Evolutionary conservation across 2,113 vertebrate species (phyloP).

Genomic region (Nothocercus nigrocapillus): DNA sequence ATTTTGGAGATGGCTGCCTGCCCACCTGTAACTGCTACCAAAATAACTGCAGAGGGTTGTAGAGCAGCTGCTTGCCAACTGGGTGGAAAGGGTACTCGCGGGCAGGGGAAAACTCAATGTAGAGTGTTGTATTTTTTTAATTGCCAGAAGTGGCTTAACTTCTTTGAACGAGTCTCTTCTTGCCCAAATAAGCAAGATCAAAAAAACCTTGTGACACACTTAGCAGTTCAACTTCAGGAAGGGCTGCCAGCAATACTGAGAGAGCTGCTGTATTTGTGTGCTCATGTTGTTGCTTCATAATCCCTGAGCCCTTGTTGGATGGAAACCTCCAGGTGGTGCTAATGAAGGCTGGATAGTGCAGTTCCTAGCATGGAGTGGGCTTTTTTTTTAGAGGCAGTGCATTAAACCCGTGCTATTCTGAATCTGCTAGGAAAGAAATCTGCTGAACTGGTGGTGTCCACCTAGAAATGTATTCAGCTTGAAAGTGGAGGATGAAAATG

Average conservation of each 20-base stretch:
- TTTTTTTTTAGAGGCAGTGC: not conserved
- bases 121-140: not conserved
- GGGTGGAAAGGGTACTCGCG: not conserved
- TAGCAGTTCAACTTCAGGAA: not conserved
- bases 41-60: not conserved
- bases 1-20: not conserved
- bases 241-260: not conserved
- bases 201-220: not conserved
- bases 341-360: accelerated
- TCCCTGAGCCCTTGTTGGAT: not conserved
- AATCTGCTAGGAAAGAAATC: not conserved
- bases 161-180: not conserved
- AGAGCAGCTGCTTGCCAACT: not conserved
- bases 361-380: not conserved
- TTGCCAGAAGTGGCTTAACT: not conserved
- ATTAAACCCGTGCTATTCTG: accelerated
- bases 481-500: not conserved
- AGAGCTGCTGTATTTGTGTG: not conserved
- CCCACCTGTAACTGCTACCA: not conserved
- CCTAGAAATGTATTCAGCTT: not conserved
- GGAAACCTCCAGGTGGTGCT: not conserved
- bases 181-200: not conserved
- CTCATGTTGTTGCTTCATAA: not conserved
- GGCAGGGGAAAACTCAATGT: not conserved
- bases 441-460: not conserved